These are phyloP conservation scores for Dasysyrphus albostriatus DNA, from an alignment of 2,888 invertebrate genomes.

Conservation along the genomic window DNA sequence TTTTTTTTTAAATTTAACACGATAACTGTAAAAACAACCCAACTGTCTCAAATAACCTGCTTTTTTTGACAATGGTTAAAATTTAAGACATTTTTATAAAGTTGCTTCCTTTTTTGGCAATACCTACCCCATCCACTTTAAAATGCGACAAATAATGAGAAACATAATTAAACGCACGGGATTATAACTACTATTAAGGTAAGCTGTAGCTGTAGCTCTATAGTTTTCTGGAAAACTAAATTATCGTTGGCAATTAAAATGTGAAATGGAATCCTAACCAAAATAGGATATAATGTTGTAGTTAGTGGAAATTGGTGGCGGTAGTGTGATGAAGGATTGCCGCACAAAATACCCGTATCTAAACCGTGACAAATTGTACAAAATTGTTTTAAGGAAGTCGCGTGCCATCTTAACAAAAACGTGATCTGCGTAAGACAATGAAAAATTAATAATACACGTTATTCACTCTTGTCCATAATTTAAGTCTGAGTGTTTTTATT, in stretches of 20 bases:
- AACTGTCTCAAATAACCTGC: no score
- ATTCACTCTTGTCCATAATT: background rate
- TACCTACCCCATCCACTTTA: no score
- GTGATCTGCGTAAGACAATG: background rate
- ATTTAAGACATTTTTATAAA: no score
- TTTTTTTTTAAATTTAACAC: no score
- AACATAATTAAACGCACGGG: background rate
- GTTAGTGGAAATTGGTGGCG: background rate
- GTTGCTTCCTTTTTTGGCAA: no score
- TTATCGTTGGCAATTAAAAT: background rate
- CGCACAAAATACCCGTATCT: background rate
- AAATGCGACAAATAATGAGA: constrained; percentile 6
- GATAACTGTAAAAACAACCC: no score
- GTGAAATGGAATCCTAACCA: background rate
- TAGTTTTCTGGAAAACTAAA: constrained; percentile 6
- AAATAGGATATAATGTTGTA: background rate
- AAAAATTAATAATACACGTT: background rate
- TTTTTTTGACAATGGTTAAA: no score
- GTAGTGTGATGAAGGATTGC: background rate
- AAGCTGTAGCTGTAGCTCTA: background rate
- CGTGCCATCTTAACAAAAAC: background rate
- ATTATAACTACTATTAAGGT: background rate
- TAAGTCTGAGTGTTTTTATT: background rate
- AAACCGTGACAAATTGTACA: background rate
- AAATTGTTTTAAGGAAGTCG: constrained; percentile 2